Percentiles rank a stretch among this genome's conserved stretches.
These are phyloP conservation scores for Chondrosia reniformis DNA, from an alignment of 37 sponge, comb jelly and placozoan species.

Conservation along the genomic window DNA sequence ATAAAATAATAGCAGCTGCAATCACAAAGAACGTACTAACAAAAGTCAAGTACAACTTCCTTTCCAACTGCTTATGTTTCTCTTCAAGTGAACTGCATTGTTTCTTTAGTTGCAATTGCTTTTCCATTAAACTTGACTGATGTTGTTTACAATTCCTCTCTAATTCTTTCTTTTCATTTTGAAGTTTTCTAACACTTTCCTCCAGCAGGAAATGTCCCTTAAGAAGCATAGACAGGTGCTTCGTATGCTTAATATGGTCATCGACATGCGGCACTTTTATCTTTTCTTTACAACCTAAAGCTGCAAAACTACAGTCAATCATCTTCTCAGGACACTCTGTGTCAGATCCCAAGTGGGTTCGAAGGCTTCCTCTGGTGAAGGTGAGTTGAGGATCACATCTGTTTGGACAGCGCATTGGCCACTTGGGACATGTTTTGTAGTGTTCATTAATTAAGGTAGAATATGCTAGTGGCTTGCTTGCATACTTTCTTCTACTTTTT, in stretches of 20 bases:
- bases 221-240: too few species aligned
- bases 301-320: not conserved
- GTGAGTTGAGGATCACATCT: not conserved
- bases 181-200: too few species aligned
- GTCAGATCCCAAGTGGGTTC: not conserved
- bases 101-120: too few species aligned
- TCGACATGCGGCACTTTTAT: not conserved
- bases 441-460: not conserved
- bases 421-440: not conserved
- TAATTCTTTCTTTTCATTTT: too few species aligned
- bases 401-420: slow-evolving; percentile 15
- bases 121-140: too few species aligned
- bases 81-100: too few species aligned
- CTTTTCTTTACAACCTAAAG: not conserved
- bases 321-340: slow-evolving; percentile 6
- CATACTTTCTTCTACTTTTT: not conserved
- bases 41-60: too few species aligned
- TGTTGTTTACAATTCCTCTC: too few species aligned
- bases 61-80: too few species aligned
- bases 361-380: not conserved
- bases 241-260: not conserved
- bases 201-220: too few species aligned
- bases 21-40: too few species aligned
- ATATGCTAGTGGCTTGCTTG: not conserved
- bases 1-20: too few species aligned